Evolutionary conservation across 2,797 vertebrate genomes (phyloP).

Genomic region (Podarcis siculus): DNA sequence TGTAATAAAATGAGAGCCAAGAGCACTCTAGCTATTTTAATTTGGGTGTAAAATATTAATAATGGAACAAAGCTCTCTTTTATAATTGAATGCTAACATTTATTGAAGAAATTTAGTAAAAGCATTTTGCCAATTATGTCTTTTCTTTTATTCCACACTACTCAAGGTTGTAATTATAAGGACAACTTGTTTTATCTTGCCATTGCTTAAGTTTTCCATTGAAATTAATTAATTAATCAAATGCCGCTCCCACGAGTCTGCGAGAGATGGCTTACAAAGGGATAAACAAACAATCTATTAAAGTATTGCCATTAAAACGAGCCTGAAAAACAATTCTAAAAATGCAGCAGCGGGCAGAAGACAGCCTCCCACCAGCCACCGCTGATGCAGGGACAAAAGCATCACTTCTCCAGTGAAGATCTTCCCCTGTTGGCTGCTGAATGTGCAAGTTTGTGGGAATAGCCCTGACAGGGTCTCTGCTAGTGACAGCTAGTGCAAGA

Average conservation of each 20-base stretch:
- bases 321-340: too few species aligned
- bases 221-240: neutral
- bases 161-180: neutral
- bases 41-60: neutral
- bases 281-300: neutral
- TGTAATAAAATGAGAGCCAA: neutral
- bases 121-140: conserved; percentile 9
- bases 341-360: too few species aligned
- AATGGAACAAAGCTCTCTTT: conserved; percentile 11
- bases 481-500: too few species aligned
- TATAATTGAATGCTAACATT: neutral
- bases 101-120: neutral
- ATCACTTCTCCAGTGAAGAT: too few species aligned
- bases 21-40: neutral
- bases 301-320: too few species aligned
- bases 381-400: too few species aligned
- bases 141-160: neutral
- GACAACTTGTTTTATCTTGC: neutral
- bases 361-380: too few species aligned
- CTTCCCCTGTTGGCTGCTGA: too few species aligned
- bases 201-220: neutral
- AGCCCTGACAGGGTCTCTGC: too few species aligned
- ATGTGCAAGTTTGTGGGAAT: too few species aligned
- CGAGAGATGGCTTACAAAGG: too few species aligned
- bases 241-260: neutral